Base-by-base conservation (phyloP, 2,113 vertebrate genomes). In the Mesembrinibis cayennensis region DNA sequence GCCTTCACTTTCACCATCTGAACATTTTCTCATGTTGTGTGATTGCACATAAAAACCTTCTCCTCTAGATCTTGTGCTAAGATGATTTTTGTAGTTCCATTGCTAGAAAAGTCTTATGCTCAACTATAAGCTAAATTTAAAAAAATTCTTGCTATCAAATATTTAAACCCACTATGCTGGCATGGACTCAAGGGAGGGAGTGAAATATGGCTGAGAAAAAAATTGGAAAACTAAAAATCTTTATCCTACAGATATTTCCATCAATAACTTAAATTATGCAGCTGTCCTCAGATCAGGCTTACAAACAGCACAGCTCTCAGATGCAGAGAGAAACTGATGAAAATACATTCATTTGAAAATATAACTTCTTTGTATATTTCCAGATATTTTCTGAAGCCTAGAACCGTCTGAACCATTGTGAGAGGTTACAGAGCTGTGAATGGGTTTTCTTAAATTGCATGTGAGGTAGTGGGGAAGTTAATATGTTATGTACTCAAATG, bases 401-500 rank as follows among this genome's bases (percentile, higher is more conserved):
- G 65, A 49, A 88, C 84, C 17, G 12, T 84, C 90, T 98, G 95
- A 96, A 95, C 95, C 59, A 56, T 55, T 47, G 50, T 50, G 92
- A 98, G 96, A 98, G 93, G 97, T 96, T 97, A 94, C 71, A 91
- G 91, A 97, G 83, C 95, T 96, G 90, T 96, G 95, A 97, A 97
- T 62, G 73, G 6, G 76, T 91, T 95, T 94, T 97, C 90, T 82
- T 97, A 96, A 95, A 97, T 94, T 95, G 80, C 44, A 70, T 77
- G 63, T 47, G 93, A 97, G 94, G 87, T 90, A 95, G 94, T 67
- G 71, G 66, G 65, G 71, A 87, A 96, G 96, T 96, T 97, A 96
- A 95, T 97, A 93, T 58, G 89, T 97, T 98, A 95, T 93, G 91
- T 98, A 98, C 97, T 97, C 97, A 97, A 97, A 98, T 97, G 89